A percentile compares a stretch with the other conserved stretches of the same genome.
These are phyloP conservation scores for Atopsyche davidsoni DNA, from an alignment of 1,140 invertebrate species.

Conservation along the genomic window DNA sequence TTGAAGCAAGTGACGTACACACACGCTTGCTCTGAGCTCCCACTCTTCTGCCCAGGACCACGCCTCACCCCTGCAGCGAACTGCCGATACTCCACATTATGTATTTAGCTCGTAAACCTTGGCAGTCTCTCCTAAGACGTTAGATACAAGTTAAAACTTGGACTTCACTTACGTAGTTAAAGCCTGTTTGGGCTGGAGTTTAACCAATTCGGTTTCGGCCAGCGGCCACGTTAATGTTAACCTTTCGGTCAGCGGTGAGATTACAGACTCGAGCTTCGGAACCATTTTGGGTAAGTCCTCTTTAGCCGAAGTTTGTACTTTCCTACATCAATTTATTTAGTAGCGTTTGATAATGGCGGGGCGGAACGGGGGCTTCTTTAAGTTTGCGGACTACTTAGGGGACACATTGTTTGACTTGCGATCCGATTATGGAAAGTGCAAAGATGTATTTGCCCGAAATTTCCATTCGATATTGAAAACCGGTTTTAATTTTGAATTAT, in stretches of 20 bases:
- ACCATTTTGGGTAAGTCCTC: background rate
- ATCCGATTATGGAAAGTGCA: too few species aligned
- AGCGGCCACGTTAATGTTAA: conserved; percentile 28
- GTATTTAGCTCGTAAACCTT: conserved; percentile 22
- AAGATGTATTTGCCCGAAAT: too few species aligned
- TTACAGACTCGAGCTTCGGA: conserved; percentile 6
- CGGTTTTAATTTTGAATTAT: too few species aligned
- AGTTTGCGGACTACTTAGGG: too few species aligned
- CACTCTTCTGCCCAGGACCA: background rate
- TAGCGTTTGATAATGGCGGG: too few species aligned
- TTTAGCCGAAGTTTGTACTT: background rate
- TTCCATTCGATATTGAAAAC: too few species aligned
- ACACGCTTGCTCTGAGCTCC: too few species aligned
- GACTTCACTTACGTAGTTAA: conserved; percentile 30
- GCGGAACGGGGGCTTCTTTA: too few species aligned
- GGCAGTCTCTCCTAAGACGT: conserved; percentile 23
- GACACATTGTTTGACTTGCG: too few species aligned
- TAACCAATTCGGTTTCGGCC: conserved; percentile 29
- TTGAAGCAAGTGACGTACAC: too few species aligned
- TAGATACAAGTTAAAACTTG: conserved; percentile 27
- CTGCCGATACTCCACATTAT: conserved; percentile 14
- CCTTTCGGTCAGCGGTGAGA: conserved; percentile 28
- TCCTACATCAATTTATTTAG: too few species aligned
- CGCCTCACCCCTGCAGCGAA: background rate
- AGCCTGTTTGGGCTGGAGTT: conserved; percentile 30